Evolutionary conservation across 2,888 invertebrate genomes (phyloP).

Genomic region (Cheilosia scutellata): DNA sequence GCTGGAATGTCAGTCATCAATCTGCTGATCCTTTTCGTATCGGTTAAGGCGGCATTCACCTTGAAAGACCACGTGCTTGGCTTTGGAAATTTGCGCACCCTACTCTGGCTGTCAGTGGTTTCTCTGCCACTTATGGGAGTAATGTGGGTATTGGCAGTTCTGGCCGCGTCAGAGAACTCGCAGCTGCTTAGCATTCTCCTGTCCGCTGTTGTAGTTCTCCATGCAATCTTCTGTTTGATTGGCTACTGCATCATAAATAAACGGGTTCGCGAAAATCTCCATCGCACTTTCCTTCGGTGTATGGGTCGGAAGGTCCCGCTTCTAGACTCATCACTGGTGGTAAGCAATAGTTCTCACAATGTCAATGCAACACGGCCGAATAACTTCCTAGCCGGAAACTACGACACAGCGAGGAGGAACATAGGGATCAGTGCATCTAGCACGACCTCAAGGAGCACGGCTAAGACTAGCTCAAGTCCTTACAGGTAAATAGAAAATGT

Average conservation of each 20-base stretch:
- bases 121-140: constrained; percentile 93
- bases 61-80: constrained; percentile 95
- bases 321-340: constrained; percentile 90
- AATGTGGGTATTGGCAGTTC: constrained; percentile 93
- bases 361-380: constrained; percentile 85
- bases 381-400: constrained; percentile 82
- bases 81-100: constrained; percentile 92
- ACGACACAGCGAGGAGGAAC: constrained; percentile 88
- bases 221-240: constrained; percentile 92
- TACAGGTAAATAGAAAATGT: constrained; percentile 87
- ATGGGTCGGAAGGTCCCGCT: constrained; percentile 93
- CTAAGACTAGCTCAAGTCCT: constrained; percentile 96
- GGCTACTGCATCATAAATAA: constrained; percentile 95
- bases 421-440: constrained; percentile 97
- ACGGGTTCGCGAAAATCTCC: constrained; percentile 90
- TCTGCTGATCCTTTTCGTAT: constrained; percentile 91
- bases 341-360: constrained; percentile 91
- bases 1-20: constrained; percentile 91
- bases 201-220: constrained; percentile 90
- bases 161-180: constrained; percentile 90
- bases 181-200: constrained; percentile 91
- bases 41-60: constrained; percentile 95
- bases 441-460: constrained; percentile 96
- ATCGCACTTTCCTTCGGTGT: constrained; percentile 87
- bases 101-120: constrained; percentile 94